Evolutionary conservation across 2,113 vertebrate species (phyloP), one percentile per base, ranked within the genome.

Genomic region (Bungarus multicinctus): DNA sequence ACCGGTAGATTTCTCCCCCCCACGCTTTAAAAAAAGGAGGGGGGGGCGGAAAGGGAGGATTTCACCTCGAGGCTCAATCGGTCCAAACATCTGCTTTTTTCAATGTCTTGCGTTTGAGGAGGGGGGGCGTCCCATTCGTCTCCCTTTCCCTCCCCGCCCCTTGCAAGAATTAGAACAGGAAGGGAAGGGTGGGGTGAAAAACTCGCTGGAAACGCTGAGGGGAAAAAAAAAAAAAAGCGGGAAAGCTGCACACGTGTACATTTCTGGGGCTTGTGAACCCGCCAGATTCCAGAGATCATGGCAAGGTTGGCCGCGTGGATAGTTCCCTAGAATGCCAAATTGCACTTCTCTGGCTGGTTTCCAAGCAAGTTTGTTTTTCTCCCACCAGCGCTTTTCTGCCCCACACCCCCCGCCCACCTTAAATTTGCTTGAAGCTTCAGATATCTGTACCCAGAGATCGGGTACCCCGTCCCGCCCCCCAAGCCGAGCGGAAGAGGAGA

Each of bases 41-140:
- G 8, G 47, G 10, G 96, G 96, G 95, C 94, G 94, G n/a, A n/a
- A 96, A 95, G 95, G 91, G 88, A 85, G 50, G 60, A 91, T 92
- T 95, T 94, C 93, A 89, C 94, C 93, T 96, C 94, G 85, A 92
- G 93, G 96, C 95, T 95, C 95, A 97, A 97, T 97, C 97, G 96
- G 94, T 92, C 92, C 94, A 96, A 97, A 97, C 97, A 97, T 97
- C 97, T 98, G 97, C 97, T 97, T 95, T 97, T 97, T 96, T 94
- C 97, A 27, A 52, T 30, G 27, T 22, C 52, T n/a, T 10, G 25
- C 2, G 50, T 30, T 50, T 87, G 47, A 2, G 88, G 94, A 3
- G 30, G 22, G 30, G 27, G 94, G 90, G 96, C 88, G 92, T 94
- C 92, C 69, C 64, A 94, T 97, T 93, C 95, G 92, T 95, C 93